These are phyloP conservation scores for Muscina levida DNA, from an alignment of 2,888 invertebrate species.

Conservation along the genomic window DNA sequence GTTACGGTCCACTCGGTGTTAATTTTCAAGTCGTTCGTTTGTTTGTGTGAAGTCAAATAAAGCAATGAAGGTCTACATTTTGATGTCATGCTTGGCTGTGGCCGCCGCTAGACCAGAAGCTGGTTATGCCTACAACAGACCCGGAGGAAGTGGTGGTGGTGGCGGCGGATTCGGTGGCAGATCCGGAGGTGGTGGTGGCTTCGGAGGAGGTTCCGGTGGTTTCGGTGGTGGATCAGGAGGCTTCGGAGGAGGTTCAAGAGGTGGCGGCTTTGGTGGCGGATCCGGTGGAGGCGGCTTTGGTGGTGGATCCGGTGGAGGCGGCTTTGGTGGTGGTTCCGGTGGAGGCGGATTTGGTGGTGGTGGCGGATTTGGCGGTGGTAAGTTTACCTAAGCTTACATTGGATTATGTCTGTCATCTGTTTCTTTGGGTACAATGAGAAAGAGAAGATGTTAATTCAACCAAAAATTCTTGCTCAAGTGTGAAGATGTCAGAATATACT, in stretches of 20 bases:
- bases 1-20: conserved; percentile 17
- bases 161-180: conserved; percentile 67
- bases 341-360: conserved; percentile 69
- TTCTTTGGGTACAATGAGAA: no score
- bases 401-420: no score
- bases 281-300: conserved; percentile 69
- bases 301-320: conserved; percentile 68
- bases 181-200: conserved; percentile 67
- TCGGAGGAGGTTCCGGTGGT: conserved; percentile 67
- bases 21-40: conserved; percentile 7
- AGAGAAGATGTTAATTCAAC: no score
- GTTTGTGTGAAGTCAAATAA: conserved; percentile 44
- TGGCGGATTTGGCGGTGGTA: conserved; percentile 69
- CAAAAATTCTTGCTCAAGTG: no score
- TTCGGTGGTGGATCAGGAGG: conserved; percentile 61
- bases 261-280: conserved; percentile 65
- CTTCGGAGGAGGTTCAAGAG: conserved; percentile 54
- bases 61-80: conserved; percentile 79
- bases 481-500: no score
- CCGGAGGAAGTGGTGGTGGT: conserved; percentile 77
- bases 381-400: no score
- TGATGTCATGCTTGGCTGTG: conserved; percentile 79
- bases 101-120: conserved; percentile 79
- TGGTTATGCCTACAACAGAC: conserved; percentile 80
- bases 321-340: conserved; percentile 67